These are phyloP conservation scores for Numenius phaeopus DNA, from an alignment of 2,797 vertebrate genomes.

Conservation along the genomic window DNA sequence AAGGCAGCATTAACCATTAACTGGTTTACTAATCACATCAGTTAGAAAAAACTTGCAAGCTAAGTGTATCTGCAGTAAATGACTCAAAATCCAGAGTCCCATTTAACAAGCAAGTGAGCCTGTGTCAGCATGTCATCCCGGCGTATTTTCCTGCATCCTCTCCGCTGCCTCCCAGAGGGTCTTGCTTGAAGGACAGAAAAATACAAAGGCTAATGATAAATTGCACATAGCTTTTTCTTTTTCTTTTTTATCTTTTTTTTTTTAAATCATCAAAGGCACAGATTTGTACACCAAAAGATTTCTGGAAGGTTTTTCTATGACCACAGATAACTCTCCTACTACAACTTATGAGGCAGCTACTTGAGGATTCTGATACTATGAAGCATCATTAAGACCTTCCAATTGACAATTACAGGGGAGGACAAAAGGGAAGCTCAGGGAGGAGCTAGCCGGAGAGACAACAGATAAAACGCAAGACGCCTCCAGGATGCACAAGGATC, in stretches of 20 bases:
- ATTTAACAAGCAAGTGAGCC: not conserved
- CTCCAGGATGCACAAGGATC: not conserved
- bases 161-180: not conserved
- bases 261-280: not conserved
- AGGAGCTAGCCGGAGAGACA: not conserved
- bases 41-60: slow-evolving; percentile 22
- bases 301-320: not conserved
- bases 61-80: not conserved
- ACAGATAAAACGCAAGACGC: not conserved
- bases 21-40: slow-evolving; percentile 25
- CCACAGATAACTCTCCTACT: not conserved
- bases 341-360: not conserved
- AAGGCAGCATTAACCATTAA: slow-evolving; percentile 43
- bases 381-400: not conserved
- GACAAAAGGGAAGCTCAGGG: not conserved
- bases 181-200: not conserved
- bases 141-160: not conserved
- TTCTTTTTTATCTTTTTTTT: not conserved
- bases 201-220: not conserved
- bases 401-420: not conserved
- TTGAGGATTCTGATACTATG: not conserved
- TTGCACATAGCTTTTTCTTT: not conserved
- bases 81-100: not conserved
- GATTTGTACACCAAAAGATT: not conserved
- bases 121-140: not conserved